phyloP scores from a whole-genome alignment of 92 coral and sea anemone genomes.

The Palythoa heliodiscus region DNA sequence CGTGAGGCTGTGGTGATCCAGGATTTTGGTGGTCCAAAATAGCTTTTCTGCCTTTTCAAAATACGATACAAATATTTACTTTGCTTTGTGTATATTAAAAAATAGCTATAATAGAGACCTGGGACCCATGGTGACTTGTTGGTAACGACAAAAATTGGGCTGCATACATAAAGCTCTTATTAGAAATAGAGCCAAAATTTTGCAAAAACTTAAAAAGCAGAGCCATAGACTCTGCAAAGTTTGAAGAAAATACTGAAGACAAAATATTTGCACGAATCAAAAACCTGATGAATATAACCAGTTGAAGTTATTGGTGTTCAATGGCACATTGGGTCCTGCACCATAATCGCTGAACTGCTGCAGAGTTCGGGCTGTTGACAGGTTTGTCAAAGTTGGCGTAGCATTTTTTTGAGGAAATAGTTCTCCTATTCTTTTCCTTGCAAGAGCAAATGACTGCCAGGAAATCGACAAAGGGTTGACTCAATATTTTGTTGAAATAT shows the following conservation, averaged over 20 bases:
- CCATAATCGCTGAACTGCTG: constrained; percentile 10
- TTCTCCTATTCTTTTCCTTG: constrained; percentile 54
- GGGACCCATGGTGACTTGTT: no score
- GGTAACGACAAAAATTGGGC: background rate
- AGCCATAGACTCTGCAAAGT: background rate
- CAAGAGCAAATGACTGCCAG: constrained; percentile 47
- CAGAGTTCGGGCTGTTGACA: background rate
- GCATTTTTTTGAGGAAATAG: constrained; percentile 19
- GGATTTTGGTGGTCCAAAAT: constrained; percentile 38
- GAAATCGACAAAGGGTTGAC: constrained; percentile 50
- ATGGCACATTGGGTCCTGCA: background rate
- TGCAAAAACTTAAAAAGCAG: background rate
- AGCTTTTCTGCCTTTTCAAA: no score
- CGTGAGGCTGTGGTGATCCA: constrained; percentile 29
- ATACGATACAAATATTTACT: no score
- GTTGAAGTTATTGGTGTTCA: background rate
- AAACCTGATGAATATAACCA: constrained; percentile 2
- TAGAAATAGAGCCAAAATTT: background rate
- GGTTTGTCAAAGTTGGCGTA: background rate
- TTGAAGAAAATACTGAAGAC: background rate
- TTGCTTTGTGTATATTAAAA: no score
- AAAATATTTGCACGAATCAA: background rate
- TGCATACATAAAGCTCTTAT: background rate
- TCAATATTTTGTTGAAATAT: constrained; percentile 20
- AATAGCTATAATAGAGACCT: no score